Evolutionary conservation across 2,888 invertebrate genomes (phyloP), one percentile per base, ranked within the genome.

Genomic region (Caenorhabditis parvicauda): DNA sequence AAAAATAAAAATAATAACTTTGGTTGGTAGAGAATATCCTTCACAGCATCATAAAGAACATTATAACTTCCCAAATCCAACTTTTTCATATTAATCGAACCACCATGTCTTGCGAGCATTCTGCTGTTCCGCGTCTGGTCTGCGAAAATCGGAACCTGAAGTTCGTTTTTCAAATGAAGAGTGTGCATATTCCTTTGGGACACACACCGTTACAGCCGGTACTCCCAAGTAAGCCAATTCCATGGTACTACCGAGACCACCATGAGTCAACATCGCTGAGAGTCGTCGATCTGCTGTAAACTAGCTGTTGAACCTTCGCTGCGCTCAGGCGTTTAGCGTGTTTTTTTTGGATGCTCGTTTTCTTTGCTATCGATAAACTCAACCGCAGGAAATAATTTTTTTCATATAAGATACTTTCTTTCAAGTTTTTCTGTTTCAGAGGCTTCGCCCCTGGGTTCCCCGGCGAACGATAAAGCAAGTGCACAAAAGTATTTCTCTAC

Each of bases 101-200:
- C 49, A 17, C 57, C 60, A n/a, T 60, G 61, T 4, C 64, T 43
- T 14, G 51, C 44, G n/a, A 64, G 29, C 55, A 53, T 60, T 29
- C 42, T 48, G 5, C 44, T 39, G 28, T 67, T 67, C 7, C 64
- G 48, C 7, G 52, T 27, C 35, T 67, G 67, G 41, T 67, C 67
- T 5, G 54, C 61, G 28, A 67, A 67, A 2, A 67, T 42, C 1
- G 67, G 64, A 25, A 64, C 52, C 63, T 54, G 27, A 17, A 64
- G 32, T 37, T 3, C 27, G 17, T 7, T 17, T n/a, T 29, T 24
- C 1, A 27, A 24, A 22, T 19, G 4, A 3, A 5, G 29, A 28
- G n/a, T 17, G 5, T 38, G 17, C 4, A 24, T 7, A 24, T 17
- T 38, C 19, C 22, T 6, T 12, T 17, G 37, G 17, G 2, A 24